Evolutionary conservation across 2,888 invertebrate genomes (phyloP), one percentile per base, ranked within the genome.

Genomic region (Gnatocerus cornutus): DNA sequence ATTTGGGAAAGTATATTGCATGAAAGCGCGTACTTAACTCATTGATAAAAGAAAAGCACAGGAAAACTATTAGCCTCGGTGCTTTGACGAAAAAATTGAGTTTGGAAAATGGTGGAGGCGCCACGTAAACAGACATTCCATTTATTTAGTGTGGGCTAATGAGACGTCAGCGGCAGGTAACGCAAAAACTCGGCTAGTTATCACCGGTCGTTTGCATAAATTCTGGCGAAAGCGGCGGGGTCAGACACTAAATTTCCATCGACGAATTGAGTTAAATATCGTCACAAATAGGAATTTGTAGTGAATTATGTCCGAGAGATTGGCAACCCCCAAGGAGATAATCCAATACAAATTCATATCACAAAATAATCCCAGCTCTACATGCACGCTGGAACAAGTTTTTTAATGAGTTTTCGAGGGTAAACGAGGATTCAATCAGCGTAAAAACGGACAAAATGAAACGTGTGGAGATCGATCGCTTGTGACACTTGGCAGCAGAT

Each of bases 271-370:
- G 63, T 63, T 63, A 53, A 63, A 63, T 37, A 63, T 63, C 63
- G 63, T 52, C 63, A 63, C 63, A 63, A 63, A 53, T 41, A 52
- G 52, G 29, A 53, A 13, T 63, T 63, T 53, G 53, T 39, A 52
- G 45, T 50, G n/a, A 62, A 62, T 62, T 48, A 50, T 41, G 10
- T 14, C 16, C 50, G 48, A 48, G 53, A 63, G 62, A 52, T 53
- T 63, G 63, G 39, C 63, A 53, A 63, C 63, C 53, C 63, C 37
- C 63, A 43, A 63, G 65, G 65, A 55, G 56, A 50, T 67, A 67
- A 67, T 59, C 59, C 66, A 67, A 67, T 67, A 48, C 66, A 67
- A 58, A 67, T 67, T 67, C 66, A 67, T 67, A 67, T 67, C 46
- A 46, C 46, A 56, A 56, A 56, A 56, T 65, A 65, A 65, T 56